Evolutionary conservation across 2,888 invertebrate genomes (phyloP).

Genomic region (Macrostomum cliftonense): DNA sequence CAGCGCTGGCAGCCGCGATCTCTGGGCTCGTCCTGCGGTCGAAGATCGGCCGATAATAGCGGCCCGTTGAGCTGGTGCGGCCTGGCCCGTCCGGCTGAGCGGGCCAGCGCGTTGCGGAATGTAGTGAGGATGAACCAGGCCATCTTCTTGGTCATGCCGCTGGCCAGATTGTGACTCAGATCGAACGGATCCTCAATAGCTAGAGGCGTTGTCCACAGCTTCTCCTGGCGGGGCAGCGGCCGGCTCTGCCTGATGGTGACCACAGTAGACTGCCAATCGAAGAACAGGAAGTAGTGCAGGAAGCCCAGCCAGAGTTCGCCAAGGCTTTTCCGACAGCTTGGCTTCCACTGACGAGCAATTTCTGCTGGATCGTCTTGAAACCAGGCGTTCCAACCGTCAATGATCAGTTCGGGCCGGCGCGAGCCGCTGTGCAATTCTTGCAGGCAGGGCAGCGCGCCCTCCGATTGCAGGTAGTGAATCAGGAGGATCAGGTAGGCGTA

Average conservation of each 20-base stretch:
- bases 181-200: conserved; percentile 49
- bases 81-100: too few relatives aligned
- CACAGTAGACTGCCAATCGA: conserved; percentile 40
- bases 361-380: conserved; percentile 37
- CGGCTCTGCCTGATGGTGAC: conserved; percentile 39
- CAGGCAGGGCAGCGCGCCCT: conserved; percentile 43
- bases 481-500: conserved; percentile 47
- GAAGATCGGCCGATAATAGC: too few relatives aligned
- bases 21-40: conserved; percentile 26
- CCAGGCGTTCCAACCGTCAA: conserved; percentile 45
- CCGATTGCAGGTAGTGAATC: conserved; percentile 45
- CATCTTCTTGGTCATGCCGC: conserved; percentile 41
- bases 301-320: conserved; percentile 43
- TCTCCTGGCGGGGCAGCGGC: conserved; percentile 41
- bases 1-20: conserved; percentile 43
- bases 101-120: too few relatives aligned
- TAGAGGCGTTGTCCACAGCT: conserved; percentile 42
- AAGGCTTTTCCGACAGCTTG: conserved; percentile 34
- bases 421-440: conserved; percentile 34
- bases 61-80: too few relatives aligned
- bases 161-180: conserved; percentile 44
- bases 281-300: conserved; percentile 42
- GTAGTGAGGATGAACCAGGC: too few relatives aligned
- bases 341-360: not conserved
- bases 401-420: too few relatives aligned